Percentiles rank a stretch among this genome's conserved stretches.
These are phyloP conservation scores for Neoarius graeffei DNA, from an alignment of 2,113 vertebrate genomes.

Conservation along the genomic window DNA sequence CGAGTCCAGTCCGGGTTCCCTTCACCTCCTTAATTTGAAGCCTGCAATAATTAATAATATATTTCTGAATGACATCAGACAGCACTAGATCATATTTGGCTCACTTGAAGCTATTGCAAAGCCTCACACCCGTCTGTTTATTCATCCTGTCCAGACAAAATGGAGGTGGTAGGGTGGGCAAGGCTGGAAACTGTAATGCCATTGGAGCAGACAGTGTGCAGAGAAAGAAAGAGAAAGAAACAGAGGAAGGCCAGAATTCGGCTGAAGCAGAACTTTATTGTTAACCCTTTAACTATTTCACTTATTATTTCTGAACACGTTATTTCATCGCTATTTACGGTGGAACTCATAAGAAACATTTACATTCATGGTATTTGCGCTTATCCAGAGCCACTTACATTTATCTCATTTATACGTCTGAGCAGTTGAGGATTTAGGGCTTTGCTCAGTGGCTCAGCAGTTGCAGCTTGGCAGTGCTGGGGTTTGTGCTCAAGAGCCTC, in stretches of 20 bases:
- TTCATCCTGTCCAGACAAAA: conserved; percentile 37
- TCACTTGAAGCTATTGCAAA: conserved; percentile 24
- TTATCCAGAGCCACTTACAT: too few relatives aligned
- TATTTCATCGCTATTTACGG: not conserved
- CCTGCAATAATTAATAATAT: conserved; percentile 53
- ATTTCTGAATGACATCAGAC: conserved; percentile 52
- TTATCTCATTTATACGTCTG: too few relatives aligned
- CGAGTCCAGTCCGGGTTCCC: not conserved
- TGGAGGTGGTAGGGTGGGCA: conserved; percentile 30
- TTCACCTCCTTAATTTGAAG: conserved; percentile 39
- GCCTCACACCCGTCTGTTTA: conserved; percentile 47
- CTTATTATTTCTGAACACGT: not conserved
- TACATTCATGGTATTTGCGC: too few relatives aligned
- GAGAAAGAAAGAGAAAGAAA: not conserved
- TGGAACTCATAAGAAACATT: not conserved
- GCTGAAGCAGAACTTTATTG: not conserved
- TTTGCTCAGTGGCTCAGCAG: too few relatives aligned
- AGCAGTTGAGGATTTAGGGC: too few relatives aligned
- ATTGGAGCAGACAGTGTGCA: conserved; percentile 32
- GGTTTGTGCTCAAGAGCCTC: too few relatives aligned
- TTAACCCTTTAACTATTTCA: not conserved
- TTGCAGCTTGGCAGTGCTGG: too few relatives aligned
- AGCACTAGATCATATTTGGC: conserved; percentile 55
- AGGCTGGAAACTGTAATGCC: conserved; percentile 47
- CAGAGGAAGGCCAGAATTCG: not conserved